Conservation (phyloP, 2,113 vertebrate genomes). For the Gymnobelideus leadbeateri region DNA sequence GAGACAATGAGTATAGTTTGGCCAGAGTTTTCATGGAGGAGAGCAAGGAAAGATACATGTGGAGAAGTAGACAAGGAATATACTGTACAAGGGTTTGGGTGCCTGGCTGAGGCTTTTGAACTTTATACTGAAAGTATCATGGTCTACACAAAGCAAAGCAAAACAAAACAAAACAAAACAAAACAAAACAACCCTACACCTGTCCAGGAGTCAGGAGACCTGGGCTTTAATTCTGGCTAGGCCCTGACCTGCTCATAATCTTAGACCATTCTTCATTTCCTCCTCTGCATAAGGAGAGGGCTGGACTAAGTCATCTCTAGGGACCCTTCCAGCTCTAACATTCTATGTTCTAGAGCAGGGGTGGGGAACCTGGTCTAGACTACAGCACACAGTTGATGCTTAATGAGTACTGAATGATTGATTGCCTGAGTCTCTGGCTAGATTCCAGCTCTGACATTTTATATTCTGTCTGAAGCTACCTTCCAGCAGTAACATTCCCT, state of each 20-base stretch:
- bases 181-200: not conserved
- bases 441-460: not conserved
- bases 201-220: not conserved
- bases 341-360: not conserved
- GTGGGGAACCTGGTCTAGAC: not conserved
- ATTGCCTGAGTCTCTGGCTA: not conserved
- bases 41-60: not conserved
- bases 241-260: not conserved
- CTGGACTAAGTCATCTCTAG: not conserved
- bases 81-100: not conserved
- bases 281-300: not conserved
- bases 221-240: not conserved
- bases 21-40: not conserved
- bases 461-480: too few species aligned
- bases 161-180: not conserved
- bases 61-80: not conserved
- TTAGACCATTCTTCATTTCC: not conserved
- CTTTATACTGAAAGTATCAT: not conserved
- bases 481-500: too few species aligned
- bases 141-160: not conserved
- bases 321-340: not conserved
- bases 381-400: not conserved
- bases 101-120: not conserved
- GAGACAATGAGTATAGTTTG: not conserved
- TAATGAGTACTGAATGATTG: not conserved